phyloP scores from a whole-genome alignment of 2,113 vertebrate genomes.

The Dicaeum eximium region DNA sequence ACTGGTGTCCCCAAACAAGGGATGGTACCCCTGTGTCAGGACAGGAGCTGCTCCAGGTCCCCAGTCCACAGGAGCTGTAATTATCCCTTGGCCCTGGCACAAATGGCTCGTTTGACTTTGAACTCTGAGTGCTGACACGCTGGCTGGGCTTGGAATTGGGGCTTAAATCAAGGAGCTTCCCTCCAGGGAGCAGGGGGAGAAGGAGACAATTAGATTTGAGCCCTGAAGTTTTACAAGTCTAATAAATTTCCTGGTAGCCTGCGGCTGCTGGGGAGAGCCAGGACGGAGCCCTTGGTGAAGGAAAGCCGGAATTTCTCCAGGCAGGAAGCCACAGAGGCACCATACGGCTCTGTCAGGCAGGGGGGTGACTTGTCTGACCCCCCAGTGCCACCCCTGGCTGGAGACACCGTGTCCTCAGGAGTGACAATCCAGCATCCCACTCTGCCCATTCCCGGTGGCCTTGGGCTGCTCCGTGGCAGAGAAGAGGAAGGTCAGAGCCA shows the following conservation, averaged over 20 bases:
- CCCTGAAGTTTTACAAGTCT: constrained; percentile 67
- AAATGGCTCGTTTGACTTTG: constrained; percentile 45
- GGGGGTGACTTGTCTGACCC: background rate
- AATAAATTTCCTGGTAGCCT: constrained; percentile 65
- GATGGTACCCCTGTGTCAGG: background rate
- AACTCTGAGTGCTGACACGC: background rate
- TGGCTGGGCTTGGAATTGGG: background rate
- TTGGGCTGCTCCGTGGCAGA: background rate
- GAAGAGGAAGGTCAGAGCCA: constrained; percentile 22
- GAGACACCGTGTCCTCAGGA: rapidly evolving
- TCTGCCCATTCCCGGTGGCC: rapidly evolving
- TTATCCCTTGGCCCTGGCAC: constrained; percentile 29
- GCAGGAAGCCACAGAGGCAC: background rate
- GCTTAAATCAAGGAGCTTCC: constrained; percentile 61
- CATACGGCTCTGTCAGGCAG: background rate
- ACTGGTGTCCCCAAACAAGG: background rate
- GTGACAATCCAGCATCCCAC: rapidly evolving
- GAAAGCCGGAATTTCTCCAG: background rate
- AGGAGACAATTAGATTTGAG: constrained; percentile 60
- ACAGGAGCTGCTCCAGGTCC: background rate
- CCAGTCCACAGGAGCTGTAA: background rate
- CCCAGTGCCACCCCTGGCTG: background rate
- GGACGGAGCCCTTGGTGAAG: background rate
- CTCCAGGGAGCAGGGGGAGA: constrained; percentile 23
- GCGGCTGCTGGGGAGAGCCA: background rate